These are phyloP conservation scores for Apotomis capreana DNA, from an alignment of 2,888 invertebrate species.

Conservation along the genomic window DNA sequence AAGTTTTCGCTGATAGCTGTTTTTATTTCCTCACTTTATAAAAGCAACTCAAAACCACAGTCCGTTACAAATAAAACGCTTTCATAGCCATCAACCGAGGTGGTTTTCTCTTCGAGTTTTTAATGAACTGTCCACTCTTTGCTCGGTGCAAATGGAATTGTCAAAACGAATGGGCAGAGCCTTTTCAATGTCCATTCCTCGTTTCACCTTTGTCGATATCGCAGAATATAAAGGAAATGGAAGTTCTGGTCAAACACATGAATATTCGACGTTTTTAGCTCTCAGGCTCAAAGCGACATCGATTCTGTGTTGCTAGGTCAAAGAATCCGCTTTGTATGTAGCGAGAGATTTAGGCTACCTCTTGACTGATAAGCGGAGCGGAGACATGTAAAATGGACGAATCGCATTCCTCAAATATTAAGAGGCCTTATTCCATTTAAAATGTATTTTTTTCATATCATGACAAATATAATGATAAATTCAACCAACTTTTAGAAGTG, in stretches of 20 bases:
- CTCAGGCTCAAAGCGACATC: not conserved
- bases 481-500: too few species aligned
- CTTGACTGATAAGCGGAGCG: too few species aligned
- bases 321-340: too few species aligned
- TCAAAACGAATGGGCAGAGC: conserved; percentile 16
- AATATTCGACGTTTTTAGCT: not conserved
- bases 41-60: not conserved
- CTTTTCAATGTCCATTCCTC: conserved; percentile 25
- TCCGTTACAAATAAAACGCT: conserved; percentile 4
- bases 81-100: not conserved
- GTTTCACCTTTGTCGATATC: conserved; percentile 14
- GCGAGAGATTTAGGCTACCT: too few species aligned
- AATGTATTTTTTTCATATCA: too few species aligned
- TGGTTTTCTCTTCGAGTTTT: conserved; percentile 17
- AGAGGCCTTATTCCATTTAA: too few species aligned
- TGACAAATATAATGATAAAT: too few species aligned
- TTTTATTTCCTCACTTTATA: too few species aligned
- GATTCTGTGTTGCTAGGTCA: too few species aligned
- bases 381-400: too few species aligned
- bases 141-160: conserved; percentile 25
- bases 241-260: not conserved
- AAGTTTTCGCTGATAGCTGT: too few species aligned
- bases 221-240: conserved; percentile 7
- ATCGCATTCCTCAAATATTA: too few species aligned
- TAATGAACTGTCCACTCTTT: conserved; percentile 23